Conservation (phyloP, 1,140 invertebrate genomes). For the Caenorhabditis inopinata region DNA sequence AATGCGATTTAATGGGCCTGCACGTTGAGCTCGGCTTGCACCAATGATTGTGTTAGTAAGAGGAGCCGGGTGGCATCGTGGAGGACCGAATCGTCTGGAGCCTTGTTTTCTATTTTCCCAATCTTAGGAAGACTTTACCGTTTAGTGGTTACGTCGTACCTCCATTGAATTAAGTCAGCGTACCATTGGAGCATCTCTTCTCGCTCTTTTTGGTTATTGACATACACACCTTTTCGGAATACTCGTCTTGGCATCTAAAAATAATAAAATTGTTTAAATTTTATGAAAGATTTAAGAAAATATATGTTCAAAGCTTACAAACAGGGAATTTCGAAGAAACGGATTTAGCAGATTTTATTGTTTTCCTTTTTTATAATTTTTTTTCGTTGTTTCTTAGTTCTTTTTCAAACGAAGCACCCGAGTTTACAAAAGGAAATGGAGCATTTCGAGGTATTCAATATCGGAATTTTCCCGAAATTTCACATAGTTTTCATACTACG, state of each 20-base stretch:
- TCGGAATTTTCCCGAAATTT: no score
- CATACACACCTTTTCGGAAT: background rate
- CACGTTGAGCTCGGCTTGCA: background rate
- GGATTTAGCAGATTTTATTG: no score
- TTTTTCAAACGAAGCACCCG: no score
- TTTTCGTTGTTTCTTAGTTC: no score
- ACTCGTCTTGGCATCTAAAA: slow-evolving; percentile 3
- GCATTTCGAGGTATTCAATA: no score
- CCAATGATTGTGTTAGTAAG: background rate
- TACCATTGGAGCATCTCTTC: background rate
- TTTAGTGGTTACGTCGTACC: background rate
- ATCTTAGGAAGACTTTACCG: background rate
- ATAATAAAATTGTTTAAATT: background rate
- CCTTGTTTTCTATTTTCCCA: background rate
- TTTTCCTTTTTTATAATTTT: no score
- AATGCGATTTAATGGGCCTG: background rate
- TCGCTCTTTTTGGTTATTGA: background rate
- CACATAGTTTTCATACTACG: no score
- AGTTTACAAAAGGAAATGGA: no score
- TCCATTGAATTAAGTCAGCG: background rate
- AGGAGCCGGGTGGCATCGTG: background rate
- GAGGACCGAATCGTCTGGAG: slow-evolving; percentile 8
- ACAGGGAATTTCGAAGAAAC: no score
- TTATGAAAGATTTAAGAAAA: background rate
- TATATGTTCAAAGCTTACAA: no score